Conservation (phyloP, 2,113 vertebrate species). For the Neodon shergylaensis region DNA sequence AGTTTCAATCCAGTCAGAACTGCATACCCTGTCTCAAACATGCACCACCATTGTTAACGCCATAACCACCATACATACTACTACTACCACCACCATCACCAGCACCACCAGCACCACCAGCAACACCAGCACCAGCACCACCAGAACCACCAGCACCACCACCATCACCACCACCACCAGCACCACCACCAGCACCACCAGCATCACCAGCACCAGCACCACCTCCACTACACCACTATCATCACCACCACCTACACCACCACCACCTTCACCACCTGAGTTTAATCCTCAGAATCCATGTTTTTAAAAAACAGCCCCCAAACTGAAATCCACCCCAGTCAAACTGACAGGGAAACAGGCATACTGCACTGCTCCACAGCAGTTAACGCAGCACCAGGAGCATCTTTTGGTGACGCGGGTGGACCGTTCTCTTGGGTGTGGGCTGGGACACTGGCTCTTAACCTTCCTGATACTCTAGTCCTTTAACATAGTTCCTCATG, state of each 20-base stretch:
- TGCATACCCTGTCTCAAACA: background rate
- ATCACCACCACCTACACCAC: background rate
- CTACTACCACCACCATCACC: background rate
- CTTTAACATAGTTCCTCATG: background rate
- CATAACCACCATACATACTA: background rate
- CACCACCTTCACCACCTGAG: background rate
- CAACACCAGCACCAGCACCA: too few relatives aligned
- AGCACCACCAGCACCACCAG: background rate
- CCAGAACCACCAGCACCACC: fast-evolving
- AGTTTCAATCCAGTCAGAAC: background rate
- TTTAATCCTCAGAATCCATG: background rate
- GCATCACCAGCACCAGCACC: fast-evolving
- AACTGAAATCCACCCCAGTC: background rate
- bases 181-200: background rate
- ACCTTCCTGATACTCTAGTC: background rate
- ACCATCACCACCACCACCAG: too few relatives aligned
- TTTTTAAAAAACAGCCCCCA: background rate
- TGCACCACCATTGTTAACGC: too few relatives aligned
- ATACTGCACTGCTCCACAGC: too few relatives aligned
- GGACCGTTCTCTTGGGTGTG: background rate
- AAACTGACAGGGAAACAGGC: background rate
- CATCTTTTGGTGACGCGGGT: background rate
- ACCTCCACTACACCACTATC: background rate
- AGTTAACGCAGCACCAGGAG: background rate
- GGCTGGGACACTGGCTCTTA: background rate